These are phyloP conservation scores for Thunnus maccoyii DNA, from an alignment of 2,113 vertebrate genomes.

Conservation along the genomic window DNA sequence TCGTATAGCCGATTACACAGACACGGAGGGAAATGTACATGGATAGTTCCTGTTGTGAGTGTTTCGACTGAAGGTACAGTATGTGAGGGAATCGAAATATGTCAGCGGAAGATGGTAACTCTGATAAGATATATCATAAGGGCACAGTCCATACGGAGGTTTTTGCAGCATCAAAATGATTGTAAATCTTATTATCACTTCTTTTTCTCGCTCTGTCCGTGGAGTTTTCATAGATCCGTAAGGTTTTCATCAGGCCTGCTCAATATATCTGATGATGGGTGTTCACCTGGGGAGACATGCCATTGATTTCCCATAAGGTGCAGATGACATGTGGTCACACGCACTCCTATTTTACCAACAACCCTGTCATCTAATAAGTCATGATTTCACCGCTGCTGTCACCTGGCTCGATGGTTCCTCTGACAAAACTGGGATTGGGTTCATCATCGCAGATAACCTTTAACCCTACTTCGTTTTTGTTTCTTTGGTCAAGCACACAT, in stretches of 20 bases:
- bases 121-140: conserved; percentile 19
- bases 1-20: conserved; percentile 61
- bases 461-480: neutral
- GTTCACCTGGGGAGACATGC: conserved; percentile 64
- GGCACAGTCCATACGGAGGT: conserved; percentile 1
- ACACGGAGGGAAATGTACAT: conserved; percentile 28
- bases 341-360: conserved; percentile 74
- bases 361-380: conserved; percentile 67
- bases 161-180: conserved; percentile 25
- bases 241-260: conserved; percentile 65
- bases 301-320: conserved; percentile 81
- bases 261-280: conserved; percentile 76
- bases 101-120: conserved; percentile 16
- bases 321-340: conserved; percentile 75
- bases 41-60: conserved; percentile 29
- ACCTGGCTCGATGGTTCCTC: conserved; percentile 23
- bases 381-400: conserved; percentile 59
- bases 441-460: conserved; percentile 27
- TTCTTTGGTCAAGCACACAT: neutral
- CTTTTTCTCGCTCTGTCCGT: conserved; percentile 15
- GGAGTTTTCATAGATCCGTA: conserved; percentile 50
- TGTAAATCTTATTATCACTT: conserved; percentile 29
- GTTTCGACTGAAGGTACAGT: conserved; percentile 28
- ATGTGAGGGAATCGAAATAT: conserved; percentile 32
- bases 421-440: conserved; percentile 16